Base-by-base conservation (phyloP, 1,140 invertebrate genomes). In the Euglossa dilemma region DNA sequence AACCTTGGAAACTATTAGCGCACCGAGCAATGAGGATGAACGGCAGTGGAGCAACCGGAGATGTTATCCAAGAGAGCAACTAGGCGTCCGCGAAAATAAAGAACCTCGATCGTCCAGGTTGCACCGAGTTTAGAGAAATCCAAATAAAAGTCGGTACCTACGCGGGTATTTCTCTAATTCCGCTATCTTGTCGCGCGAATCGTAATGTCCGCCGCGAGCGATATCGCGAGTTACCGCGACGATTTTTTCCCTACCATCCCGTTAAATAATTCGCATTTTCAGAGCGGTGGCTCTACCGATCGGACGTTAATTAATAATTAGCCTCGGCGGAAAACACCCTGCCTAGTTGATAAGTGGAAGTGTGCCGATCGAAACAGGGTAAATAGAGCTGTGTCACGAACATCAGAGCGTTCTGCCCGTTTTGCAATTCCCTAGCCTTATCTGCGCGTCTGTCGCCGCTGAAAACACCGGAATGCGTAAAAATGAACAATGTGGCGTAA, bases 291-390 rank as follows among this genome's bases (percentile, higher is more conserved):
- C 36, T 36, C 36, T 36, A 4, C 4, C 36, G 36, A 36, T 36
- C 36, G 4, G 4, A 36, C 4, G 36, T 2, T 36, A 36, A 36
- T 36, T 36, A 36, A 1, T 36, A 36, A 36, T n/a, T 36, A 36
- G 36, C 36, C 1, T 36, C 36, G 1, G 36, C 36, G 36, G 36
- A 1, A 4, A 2, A 36, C 36, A 36, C 36, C 36, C 36, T 36
- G 36, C 4, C 36, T 23, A 20, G 36, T 3, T 47, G 52, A 78
- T 78, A 69, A 57, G 36, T 45, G 9, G 23, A 77, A 67, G 75
- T 77, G 23, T 77, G 75, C 23, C 75, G 50, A 56, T 77, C n/a
- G 12, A 25, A 66, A 67, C 7, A 23, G 11, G 9, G 25, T 11
- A 16, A 61, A 63, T 52, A 23, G 18, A 52, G 25, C 36, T 50